Base-by-base conservation (phyloP, 92 coral and sea anemone genomes). In the Isaurus tuberculatus region DNA sequence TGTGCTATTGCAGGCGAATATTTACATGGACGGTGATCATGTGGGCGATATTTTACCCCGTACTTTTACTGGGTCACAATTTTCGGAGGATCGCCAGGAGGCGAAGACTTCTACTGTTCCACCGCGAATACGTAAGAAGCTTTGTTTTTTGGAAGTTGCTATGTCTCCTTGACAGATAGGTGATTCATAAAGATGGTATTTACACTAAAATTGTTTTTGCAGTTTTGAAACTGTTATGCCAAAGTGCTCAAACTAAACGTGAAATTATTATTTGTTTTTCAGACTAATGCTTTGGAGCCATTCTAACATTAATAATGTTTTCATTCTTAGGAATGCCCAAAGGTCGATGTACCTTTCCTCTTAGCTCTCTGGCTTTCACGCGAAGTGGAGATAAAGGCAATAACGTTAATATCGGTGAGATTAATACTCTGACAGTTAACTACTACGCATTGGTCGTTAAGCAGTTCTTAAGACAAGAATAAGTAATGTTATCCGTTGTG, bases 321-420 rank as follows among this genome's bases (percentile, higher is more conserved):
- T 14, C 51, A 34, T 70, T 70, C 31, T 20, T 55, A 97, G 99
- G 95, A 87, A 88, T 87, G 94, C 99, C 98, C 1, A 94, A 94
- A 80, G 99, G 99, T 28, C 91, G 98, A n/a, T 97, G 99, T 64
- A 94, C 97, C 37, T 97, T 97, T 74, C 99, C 99, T 36, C 94
- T 97, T 19, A 92, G 99, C 71, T 91, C 99, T 28, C 83, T 97
- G 81, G 99, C 99, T 29, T 88, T 94, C 31, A 97, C 99, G 46
- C 84, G 99, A 65, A 97, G 99, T 75, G 99, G 99, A 3, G 99
- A 97, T 49, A 97, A 97, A 78, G 99, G 99, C 79, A 97, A 97
- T 86, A 89, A 84, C 49, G 97, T 91, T 15, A 97, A 97, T 81
- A 97, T 97, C 57, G 98, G 99, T 97, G 79, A 40, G 70, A 42